phyloP scores from a whole-genome alignment of 2,113 vertebrate genomes.

The Mungos mungo region DNA sequence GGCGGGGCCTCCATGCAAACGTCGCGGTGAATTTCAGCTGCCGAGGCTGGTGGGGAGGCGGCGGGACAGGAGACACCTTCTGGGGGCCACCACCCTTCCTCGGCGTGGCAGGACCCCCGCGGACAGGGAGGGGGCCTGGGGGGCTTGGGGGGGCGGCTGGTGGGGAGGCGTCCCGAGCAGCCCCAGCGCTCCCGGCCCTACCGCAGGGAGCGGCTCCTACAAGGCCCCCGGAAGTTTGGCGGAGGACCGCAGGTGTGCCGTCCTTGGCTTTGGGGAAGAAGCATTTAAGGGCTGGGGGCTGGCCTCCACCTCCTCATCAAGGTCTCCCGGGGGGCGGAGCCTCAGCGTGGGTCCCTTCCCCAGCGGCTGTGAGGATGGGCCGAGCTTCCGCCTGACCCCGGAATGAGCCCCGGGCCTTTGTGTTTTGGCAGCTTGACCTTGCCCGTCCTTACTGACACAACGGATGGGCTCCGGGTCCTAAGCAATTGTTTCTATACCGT shows the following conservation, averaged over 20 bases:
- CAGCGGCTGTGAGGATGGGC: background rate
- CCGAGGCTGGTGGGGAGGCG: too few species aligned
- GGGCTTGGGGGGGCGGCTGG: background rate
- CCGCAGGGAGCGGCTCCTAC: background rate
- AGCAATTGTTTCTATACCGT: too few species aligned
- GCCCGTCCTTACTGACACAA: background rate
- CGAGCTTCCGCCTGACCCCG: background rate
- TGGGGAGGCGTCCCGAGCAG: background rate
- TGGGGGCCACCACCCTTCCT: background rate
- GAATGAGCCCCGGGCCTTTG: background rate
- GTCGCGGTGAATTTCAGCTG: background rate
- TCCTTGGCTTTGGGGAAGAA: background rate
- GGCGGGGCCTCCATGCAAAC: background rate
- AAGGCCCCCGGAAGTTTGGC: background rate
- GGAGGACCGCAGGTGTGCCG: too few species aligned
- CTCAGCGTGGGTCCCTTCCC: too few species aligned
- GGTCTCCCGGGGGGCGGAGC: background rate
- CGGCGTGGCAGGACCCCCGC: background rate
- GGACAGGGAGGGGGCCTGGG: background rate
- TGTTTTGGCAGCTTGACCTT: background rate
- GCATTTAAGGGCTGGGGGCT: background rate
- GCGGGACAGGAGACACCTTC: background rate
- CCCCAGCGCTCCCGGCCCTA: background rate
- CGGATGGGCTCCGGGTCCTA: background rate
- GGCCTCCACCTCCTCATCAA: too few species aligned